phyloP scores from a whole-genome alignment of 1,140 invertebrate genomes.

The Neuroterus valhalla region DNA sequence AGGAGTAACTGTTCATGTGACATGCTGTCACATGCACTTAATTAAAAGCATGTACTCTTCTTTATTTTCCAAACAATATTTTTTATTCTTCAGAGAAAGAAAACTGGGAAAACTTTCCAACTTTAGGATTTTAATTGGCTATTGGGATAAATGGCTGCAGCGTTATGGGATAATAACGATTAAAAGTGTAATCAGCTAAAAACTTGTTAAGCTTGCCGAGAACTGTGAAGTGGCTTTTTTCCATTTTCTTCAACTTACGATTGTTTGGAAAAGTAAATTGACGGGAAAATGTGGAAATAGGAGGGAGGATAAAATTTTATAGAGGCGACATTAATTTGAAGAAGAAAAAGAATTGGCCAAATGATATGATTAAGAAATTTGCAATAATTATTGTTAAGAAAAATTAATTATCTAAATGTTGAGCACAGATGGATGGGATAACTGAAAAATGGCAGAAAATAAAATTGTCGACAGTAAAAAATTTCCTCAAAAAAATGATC shows the following conservation, averaged over 20 bases:
- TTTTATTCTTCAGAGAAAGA: not conserved
- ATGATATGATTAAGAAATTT: slow-evolving; percentile 1
- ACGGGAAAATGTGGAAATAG: not conserved
- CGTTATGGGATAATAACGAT: slow-evolving; percentile 57
- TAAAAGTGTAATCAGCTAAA: slow-evolving; percentile 61
- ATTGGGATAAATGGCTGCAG: slow-evolving; percentile 52
- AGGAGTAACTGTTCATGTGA: no score
- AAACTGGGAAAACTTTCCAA: slow-evolving; percentile 36
- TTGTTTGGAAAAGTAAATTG: slow-evolving; percentile 16
- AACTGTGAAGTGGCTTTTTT: slow-evolving; percentile 42
- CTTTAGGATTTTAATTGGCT: slow-evolving; percentile 57
- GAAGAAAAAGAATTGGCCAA: slow-evolving; percentile 5
- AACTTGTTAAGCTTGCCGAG: slow-evolving; percentile 58
- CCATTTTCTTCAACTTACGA: slow-evolving; percentile 32
- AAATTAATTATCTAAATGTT: no score
- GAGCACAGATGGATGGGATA: no score
- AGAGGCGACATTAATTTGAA: no score
- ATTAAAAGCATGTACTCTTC: not conserved
- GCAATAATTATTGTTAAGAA: no score
- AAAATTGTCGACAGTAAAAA: no score
- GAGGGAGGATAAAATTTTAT: not conserved
- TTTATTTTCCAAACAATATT: not conserved
- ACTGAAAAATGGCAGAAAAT: no score
- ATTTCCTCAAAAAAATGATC: no score
- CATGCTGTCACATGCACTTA: no score